Conservation (phyloP, 2,797 vertebrate species). For the Gymnoscopelus microlampas region DNA sequence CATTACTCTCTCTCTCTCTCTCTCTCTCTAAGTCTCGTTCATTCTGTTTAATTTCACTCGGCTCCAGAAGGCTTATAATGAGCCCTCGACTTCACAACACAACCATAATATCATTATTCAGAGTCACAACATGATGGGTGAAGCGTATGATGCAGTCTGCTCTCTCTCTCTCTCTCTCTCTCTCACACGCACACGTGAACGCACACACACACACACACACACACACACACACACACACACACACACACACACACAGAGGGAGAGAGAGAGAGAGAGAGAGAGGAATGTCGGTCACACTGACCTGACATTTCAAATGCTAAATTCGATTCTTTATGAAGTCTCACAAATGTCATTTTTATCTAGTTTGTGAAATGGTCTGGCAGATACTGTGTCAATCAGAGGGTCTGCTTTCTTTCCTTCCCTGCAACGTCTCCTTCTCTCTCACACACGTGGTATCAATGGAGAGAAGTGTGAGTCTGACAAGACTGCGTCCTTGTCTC, state of each 20-base stretch:
- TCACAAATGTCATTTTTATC: constrained; percentile 35
- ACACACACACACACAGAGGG: not conserved
- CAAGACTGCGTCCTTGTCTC: constrained; percentile 10
- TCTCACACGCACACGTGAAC: not conserved
- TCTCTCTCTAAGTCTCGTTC: not conserved
- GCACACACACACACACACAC: constrained; percentile 4
- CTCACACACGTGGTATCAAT: constrained; percentile 4
- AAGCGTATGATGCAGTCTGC: no score
- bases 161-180: not conserved
- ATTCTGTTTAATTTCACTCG: constrained; percentile 25
- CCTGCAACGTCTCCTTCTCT: not conserved
- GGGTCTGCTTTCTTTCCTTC: no score
- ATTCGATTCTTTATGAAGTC: constrained; percentile 27
- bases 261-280: no score
- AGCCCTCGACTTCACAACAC: constrained; percentile 13
- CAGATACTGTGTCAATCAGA: no score
- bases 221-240: not conserved
- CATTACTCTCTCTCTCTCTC: not conserved
- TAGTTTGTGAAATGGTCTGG: not conserved
- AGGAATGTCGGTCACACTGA: no score
- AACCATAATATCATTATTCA: constrained; percentile 26
- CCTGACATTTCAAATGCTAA: constrained; percentile 25
- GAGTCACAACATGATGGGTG: not conserved
- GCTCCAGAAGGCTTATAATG: constrained; percentile 26
- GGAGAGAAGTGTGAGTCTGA: constrained; percentile 7